Percentiles rank a stretch among this genome's conserved stretches.
phyloP scores from a whole-genome alignment of 2,113 vertebrate species.

The Boleophthalmus pectinirostris region DNA sequence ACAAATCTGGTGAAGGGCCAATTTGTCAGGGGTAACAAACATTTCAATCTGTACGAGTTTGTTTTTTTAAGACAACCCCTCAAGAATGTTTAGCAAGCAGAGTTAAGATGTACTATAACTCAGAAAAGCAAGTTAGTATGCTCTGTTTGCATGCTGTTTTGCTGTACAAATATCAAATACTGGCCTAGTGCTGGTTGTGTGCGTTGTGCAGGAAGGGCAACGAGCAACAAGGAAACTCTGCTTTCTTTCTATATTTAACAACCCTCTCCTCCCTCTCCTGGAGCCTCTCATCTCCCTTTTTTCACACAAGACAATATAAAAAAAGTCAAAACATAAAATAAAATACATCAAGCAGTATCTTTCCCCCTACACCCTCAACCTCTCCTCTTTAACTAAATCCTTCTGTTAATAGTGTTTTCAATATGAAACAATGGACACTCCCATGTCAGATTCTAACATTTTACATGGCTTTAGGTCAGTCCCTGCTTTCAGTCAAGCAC shows the following conservation, averaged over 20 bases:
- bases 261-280: constrained; percentile 33
- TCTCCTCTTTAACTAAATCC: constrained; percentile 43
- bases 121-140: constrained; percentile 50
- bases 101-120: constrained; percentile 29
- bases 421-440: constrained; percentile 84
- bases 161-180: constrained; percentile 70
- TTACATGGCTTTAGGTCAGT: constrained; percentile 76
- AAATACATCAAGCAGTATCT: constrained; percentile 49
- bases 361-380: constrained; percentile 23
- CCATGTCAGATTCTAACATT: constrained; percentile 86
- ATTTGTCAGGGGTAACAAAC: constrained; percentile 27
- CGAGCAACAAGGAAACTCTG: constrained; percentile 51
- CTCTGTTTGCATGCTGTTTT: constrained; percentile 59
- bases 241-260: constrained; percentile 42
- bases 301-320: constrained; percentile 45
- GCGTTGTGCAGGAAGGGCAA: constrained; percentile 54
- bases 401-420: constrained; percentile 80
- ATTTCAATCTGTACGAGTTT: constrained; percentile 30
- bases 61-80: constrained; percentile 45
- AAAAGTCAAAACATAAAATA: constrained; percentile 40
- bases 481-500: constrained; percentile 56
- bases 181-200: constrained; percentile 71
- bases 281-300: constrained; percentile 31
- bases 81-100: constrained; percentile 49
- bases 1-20: constrained; percentile 20